Evolutionary conservation across 1,140 invertebrate species (phyloP), one percentile per base, ranked within the genome.

Genomic region (Dendrolimus kikuchii): DNA sequence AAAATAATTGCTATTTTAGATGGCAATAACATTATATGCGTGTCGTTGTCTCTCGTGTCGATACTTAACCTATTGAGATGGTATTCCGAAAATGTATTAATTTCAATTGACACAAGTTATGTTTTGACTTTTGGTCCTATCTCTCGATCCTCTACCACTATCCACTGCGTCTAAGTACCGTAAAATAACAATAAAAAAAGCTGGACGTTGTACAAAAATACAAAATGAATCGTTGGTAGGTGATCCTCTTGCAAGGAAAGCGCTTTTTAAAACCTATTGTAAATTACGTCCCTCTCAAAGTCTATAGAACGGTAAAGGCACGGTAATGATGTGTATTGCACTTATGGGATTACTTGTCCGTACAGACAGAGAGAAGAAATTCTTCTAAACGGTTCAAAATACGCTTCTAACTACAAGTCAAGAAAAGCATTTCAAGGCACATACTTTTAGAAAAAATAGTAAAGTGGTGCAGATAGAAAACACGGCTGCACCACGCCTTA

Each of bases 281-380:
- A 78, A 84, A 82, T 86, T 86, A 86, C 82, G 82, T 86, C 82
- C 82, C 82, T 77, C 71, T 77, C 81, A 75, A 77, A 84, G 82
- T 86, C 81, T 86, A 81, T 81, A 84, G 79, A 83, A 81, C 74
- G 74, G 82, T 86, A 77, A 86, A 86, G 82, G 82, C 82, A 86
- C 82, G 82, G 81, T 86, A 63, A 82, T 84, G 81, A 86, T 86
- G 82, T 84, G 82, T 84, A 77, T 83, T 81, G 82, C 81, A 81
- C 77, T 82, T 83, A 82, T 69, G 72, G 76, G 75, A 74, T 74
- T 68, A 74, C 60, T 63, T 73, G 74, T 79, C 74, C 72, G 72
- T 74, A 85, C 70, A 80, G 74, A 80, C 77, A 74, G 71, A 77
- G 74, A 80, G 74, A 77, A 77, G 74, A 82, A 76, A 70, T 72